phyloP scores from a whole-genome alignment of 2,113 vertebrate genomes.

The Ceuthmochares aereus region DNA sequence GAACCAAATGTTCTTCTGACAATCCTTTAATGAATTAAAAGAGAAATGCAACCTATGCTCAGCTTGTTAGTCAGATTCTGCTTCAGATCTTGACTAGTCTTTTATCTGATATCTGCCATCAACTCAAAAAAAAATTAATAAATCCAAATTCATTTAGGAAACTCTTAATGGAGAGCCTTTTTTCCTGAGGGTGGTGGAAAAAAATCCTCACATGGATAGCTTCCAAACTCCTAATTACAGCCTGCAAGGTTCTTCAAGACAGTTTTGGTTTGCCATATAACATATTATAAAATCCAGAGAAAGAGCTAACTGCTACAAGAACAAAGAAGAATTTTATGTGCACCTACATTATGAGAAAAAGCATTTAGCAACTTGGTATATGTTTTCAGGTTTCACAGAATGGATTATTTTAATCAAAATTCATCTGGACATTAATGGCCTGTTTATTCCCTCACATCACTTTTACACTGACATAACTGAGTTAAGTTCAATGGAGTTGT shows the following conservation, averaged over 20 bases:
- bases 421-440: not conserved
- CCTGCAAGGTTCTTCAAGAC: not conserved
- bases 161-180: not conserved
- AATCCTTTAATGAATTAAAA: not conserved
- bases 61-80: not conserved
- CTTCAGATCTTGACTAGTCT: not conserved
- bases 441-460: not conserved
- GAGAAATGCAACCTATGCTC: not conserved
- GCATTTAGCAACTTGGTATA: not conserved
- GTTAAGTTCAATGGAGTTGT: not conserved
- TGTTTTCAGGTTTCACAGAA: not conserved
- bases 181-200: not conserved
- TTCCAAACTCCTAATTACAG: not conserved
- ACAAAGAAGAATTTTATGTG: not conserved
- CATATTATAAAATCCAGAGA: not conserved
- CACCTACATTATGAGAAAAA: not conserved
- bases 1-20: not conserved
- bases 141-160: not conserved
- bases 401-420: constrained; percentile 1
- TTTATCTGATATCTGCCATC: not conserved
- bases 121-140: not conserved
- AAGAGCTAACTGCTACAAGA: not conserved
- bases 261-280: not conserved
- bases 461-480: not conserved
- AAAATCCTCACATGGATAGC: not conserved